phyloP scores from a whole-genome alignment of 2,797 vertebrate species.

The Lophius americanus region DNA sequence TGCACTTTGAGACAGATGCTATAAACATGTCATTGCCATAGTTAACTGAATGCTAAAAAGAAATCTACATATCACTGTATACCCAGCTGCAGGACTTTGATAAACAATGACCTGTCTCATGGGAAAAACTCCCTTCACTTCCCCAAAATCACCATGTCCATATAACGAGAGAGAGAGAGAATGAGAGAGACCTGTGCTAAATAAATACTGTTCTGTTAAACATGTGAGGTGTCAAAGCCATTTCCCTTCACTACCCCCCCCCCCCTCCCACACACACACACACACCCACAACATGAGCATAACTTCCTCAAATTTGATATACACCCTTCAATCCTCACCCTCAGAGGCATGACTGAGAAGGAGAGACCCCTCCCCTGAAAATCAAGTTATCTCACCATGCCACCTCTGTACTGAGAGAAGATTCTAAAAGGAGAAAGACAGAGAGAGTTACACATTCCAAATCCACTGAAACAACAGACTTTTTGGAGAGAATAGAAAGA shows the following conservation, averaged over 20 bases:
- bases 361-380: constrained; percentile 27
- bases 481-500: background rate
- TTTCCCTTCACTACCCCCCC: constrained; percentile 17
- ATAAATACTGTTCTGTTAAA: background rate
- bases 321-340: background rate
- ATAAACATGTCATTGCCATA: constrained; percentile 68
- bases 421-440: constrained; percentile 10
- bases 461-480: too few relatives aligned
- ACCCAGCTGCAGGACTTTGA: constrained; percentile 12
- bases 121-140: constrained; percentile 24
- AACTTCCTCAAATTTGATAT: constrained; percentile 9
- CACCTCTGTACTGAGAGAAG: constrained; percentile 12
- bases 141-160: background rate
- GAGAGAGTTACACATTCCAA: too few relatives aligned
- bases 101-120: constrained; percentile 58
- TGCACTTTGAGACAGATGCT: constrained; percentile 24
- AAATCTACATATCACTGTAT: constrained; percentile 6
- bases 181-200: background rate
- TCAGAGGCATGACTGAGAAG: constrained; percentile 21
- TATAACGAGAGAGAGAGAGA: constrained; percentile 7
- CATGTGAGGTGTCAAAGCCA: background rate
- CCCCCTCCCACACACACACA: background rate
- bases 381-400: constrained; percentile 16
- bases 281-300: background rate
- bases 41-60: constrained; percentile 14